These are phyloP conservation scores for Apistogramma diplotaenia DNA, from an alignment of 2,113 vertebrate genomes.

Conservation along the genomic window DNA sequence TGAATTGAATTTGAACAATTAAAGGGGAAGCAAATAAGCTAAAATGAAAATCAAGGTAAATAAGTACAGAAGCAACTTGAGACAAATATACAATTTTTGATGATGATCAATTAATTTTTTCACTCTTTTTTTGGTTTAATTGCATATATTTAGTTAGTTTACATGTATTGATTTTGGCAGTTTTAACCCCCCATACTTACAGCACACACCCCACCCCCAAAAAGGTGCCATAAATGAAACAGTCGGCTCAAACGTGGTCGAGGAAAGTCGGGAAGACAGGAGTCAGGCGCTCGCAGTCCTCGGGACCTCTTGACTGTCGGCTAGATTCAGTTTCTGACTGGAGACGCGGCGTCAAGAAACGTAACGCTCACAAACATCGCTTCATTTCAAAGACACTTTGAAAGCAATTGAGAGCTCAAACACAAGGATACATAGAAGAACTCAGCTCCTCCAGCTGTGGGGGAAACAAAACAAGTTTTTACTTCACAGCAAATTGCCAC, in stretches of 20 bases:
- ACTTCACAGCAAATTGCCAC: neutral
- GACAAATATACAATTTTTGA: neutral
- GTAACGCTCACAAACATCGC: neutral
- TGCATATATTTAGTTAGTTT: neutral
- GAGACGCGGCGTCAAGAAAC: conserved; percentile 75
- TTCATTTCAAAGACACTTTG: neutral
- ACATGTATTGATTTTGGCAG: neutral
- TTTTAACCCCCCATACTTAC: neutral
- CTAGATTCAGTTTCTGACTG: conserved; percentile 95
- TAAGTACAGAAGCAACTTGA: neutral
- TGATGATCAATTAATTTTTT: neutral
- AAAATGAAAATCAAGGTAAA: neutral
- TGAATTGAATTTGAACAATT: too few species aligned
- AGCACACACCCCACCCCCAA: too few species aligned
- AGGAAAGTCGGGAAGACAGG: neutral
- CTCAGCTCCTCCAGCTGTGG: conserved; percentile 97
- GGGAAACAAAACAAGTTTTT: conserved; percentile 9
- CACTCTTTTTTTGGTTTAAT: neutral
- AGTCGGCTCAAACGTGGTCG: neutral
- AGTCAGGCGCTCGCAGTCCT: conserved; percentile 81
- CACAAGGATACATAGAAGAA: conserved; percentile 98
- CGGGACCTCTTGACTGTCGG: conserved; percentile 91
- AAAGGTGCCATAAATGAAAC: neutral
- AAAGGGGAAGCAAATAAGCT: neutral
- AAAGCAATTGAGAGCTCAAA: too few species aligned